Evolutionary conservation across 2,888 invertebrate species (phyloP).

Genomic region (Charanyca ferruginea): DNA sequence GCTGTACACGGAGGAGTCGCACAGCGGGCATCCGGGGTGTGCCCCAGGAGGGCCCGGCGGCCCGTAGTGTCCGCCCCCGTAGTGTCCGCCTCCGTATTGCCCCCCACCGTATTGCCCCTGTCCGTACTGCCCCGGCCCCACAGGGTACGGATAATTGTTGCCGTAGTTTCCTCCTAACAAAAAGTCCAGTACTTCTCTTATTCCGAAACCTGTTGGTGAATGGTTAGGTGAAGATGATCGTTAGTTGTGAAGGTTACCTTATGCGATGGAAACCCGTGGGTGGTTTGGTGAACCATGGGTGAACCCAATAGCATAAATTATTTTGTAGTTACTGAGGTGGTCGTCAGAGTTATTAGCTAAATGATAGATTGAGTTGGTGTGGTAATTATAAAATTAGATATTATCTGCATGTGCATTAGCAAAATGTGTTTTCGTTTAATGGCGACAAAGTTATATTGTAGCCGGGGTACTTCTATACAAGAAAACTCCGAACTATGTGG

Average conservation of each 20-base stretch:
- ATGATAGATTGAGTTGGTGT: not conserved
- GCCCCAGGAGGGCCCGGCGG: slow-evolving; percentile 85
- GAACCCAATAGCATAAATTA: slow-evolving; percentile 15
- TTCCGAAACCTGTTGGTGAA: slow-evolving; percentile 86
- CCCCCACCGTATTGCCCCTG: slow-evolving; percentile 61
- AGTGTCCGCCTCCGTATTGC: slow-evolving; percentile 55
- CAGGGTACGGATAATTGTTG: slow-evolving; percentile 70
- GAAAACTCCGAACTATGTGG: too few species aligned
- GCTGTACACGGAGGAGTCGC: slow-evolving; percentile 94
- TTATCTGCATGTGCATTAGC: not conserved
- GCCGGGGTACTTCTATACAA: too few species aligned
- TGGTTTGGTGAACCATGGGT: slow-evolving; percentile 35
- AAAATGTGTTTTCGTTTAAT: not conserved
- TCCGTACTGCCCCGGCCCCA: slow-evolving; percentile 65
- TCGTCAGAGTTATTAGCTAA: not conserved
- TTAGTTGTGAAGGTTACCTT: slow-evolving; percentile 54
- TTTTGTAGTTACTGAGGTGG: not conserved
- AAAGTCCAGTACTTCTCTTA: slow-evolving; percentile 88
- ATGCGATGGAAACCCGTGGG: slow-evolving; percentile 40
- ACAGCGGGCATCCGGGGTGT: slow-evolving; percentile 93
- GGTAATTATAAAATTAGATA: not conserved
- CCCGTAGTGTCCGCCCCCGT: slow-evolving; percentile 66
- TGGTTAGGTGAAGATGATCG: slow-evolving; percentile 71
- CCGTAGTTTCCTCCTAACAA: slow-evolving; percentile 85
- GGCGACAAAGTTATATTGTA: too few species aligned